These are phyloP conservation scores for Pyrochroa serraticornis DNA, from an alignment of 2,888 invertebrate genomes.

Conservation along the genomic window DNA sequence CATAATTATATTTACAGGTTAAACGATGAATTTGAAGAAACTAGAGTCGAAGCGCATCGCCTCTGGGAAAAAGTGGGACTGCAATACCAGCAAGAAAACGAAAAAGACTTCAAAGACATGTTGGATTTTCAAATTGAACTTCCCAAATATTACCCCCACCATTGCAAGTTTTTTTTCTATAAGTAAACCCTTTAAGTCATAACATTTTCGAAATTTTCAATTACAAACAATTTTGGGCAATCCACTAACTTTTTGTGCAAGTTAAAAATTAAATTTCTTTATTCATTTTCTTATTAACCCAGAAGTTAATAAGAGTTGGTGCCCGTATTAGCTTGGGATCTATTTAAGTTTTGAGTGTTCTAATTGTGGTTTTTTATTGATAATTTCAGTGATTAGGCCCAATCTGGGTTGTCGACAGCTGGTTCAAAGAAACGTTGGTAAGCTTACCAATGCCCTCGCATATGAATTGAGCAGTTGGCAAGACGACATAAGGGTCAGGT, in stretches of 20 bases:
- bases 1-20: conserved; percentile 60
- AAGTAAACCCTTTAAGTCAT: no score
- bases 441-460: conserved; percentile 73
- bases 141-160: conserved; percentile 75
- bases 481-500: conserved; percentile 69
- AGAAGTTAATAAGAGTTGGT: not conserved
- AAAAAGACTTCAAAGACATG: conserved; percentile 83
- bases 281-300: not conserved
- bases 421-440: conserved; percentile 75
- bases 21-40: conserved; percentile 79
- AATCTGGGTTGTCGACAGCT: conserved; percentile 85
- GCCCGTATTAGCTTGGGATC: not conserved
- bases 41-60: conserved; percentile 66
- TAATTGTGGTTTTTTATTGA: conserved; percentile 7
- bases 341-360: not conserved
- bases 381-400: conserved; percentile 70
- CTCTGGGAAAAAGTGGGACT: conserved; percentile 78
- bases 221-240: not conserved
- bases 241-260: no score
- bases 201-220: no score
- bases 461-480: conserved; percentile 80
- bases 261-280: no score
- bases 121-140: conserved; percentile 74
- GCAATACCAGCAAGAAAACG: conserved; percentile 85
- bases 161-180: conserved; percentile 55